Conservation (phyloP, 2,113 vertebrate genomes). For the Indicator maculatus region DNA sequence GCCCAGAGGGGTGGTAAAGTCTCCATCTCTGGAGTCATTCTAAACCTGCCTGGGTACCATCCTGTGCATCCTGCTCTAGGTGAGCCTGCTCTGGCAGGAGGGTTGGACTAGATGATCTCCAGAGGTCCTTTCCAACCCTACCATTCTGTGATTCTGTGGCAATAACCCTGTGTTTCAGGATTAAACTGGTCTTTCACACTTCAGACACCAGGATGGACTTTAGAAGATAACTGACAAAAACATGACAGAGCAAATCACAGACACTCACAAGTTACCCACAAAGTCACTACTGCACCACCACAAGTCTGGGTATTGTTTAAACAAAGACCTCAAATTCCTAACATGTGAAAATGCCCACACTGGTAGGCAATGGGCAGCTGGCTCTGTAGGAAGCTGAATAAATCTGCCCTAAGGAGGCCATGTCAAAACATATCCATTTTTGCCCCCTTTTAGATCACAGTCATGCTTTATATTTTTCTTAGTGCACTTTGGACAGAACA, state of each 20-base stretch:
- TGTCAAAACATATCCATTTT: not conserved
- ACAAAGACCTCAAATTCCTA: not conserved
- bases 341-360: not conserved
- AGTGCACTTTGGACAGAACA: not conserved
- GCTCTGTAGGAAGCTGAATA: not conserved
- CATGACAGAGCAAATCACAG: not conserved
- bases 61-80: too few species aligned
- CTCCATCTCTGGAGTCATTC: too few species aligned
- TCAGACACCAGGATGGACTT: not conserved
- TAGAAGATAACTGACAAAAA: not conserved
- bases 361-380: not conserved
- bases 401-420: not conserved
- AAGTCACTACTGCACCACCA: not conserved
- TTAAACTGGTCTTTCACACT: not conserved
- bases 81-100: too few species aligned
- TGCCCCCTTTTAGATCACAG: not conserved
- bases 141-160: not conserved
- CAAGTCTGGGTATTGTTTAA: not conserved
- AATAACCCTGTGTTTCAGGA: not conserved
- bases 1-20: too few species aligned
- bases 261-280: not conserved
- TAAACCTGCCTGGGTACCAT: too few species aligned
- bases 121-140: too few species aligned
- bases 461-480: not conserved
- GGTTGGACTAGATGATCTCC: too few species aligned